Evolutionary conservation across 2,113 vertebrate species (phyloP).

Genomic region (Coptodon bakossiorum): DNA sequence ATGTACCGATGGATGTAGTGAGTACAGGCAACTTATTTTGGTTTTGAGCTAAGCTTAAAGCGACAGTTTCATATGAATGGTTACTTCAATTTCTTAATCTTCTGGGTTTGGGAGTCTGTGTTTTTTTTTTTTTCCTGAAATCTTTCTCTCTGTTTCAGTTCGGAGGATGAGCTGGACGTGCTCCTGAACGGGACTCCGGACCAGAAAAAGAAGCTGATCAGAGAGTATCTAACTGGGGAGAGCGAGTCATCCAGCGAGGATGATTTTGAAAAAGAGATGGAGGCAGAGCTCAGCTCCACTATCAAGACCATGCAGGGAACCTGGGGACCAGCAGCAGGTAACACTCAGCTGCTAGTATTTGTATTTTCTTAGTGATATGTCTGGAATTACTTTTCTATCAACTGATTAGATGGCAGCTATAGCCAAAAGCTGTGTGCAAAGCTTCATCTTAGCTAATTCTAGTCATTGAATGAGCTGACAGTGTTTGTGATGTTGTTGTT

Average conservation of each 20-base stretch:
- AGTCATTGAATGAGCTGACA: background rate
- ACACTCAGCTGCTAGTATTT: background rate
- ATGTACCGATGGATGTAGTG: background rate
- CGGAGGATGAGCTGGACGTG: constrained; percentile 93
- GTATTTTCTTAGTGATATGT: background rate
- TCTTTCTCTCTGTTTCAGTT: constrained; percentile 67
- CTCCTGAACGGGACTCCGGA: constrained; percentile 88
- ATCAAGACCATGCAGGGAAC: constrained; percentile 81
- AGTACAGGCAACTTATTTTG: background rate
- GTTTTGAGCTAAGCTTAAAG: background rate
- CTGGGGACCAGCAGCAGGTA: constrained; percentile 68
- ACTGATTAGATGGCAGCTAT: background rate
- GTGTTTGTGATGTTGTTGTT: accelerated
- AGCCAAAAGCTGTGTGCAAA: background rate
- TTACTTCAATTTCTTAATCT: background rate
- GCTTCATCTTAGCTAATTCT: background rate
- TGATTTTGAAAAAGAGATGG: constrained; percentile 98
- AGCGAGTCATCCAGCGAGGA: constrained; percentile 93
- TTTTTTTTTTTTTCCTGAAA: background rate
- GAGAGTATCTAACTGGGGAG: constrained; percentile 93
- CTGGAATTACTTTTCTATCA: background rate
- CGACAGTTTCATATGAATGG: background rate
- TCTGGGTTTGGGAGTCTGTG: background rate
- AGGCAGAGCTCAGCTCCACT: constrained; percentile 85
- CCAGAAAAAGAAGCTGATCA: constrained; percentile 91